Evolutionary conservation across 2,797 vertebrate genomes (phyloP), one percentile per base, ranked within the genome.

Genomic region (Cetoscarus ocellatus): DNA sequence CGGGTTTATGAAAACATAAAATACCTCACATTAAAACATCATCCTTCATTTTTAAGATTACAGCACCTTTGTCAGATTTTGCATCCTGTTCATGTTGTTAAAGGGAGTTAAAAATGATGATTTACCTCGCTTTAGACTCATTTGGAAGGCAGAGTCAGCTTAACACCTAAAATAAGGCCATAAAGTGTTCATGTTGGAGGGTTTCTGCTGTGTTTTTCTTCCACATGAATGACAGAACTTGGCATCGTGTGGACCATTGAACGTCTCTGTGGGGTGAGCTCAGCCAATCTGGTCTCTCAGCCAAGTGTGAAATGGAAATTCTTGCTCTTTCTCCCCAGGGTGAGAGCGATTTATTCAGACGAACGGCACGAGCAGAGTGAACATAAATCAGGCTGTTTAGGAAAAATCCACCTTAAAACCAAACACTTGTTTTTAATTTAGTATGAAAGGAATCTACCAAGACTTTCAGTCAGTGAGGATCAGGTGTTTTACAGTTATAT

Each of bases 241-340:
- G 86, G 78, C 71, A 61, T 66, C 60, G 79, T 61, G 77, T 60
- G 0, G 59, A 64, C 62, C 63, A 73, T n/a, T 70, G 67, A 78
- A 79, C 43, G 51, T 11, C 65, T 49, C 60, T 10, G 36, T 53
- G 70, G 67, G 73, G 68, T 59, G 51, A 77, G 38, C 55, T 65
- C 50, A 66, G 80, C 80, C 77, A 73, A 81, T 79, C 78, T 85
- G 80, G 75, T 80, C 13, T 53, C 67, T 71, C 83, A 84, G 51
- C 83, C 73, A 40, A 71, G 78, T 78, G 80, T 86, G 83, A 83
- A 86, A 86, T 86, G 74, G 80, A 83, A 86, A 78, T 83, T 80
- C 82, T 77, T 71, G 59, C 55, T 44, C 62, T 64, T 55, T 66
- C 73, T 75, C 80, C 59, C 3, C 73, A 85, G 83, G 70, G 73